Percentiles rank a stretch among this genome's conserved stretches.
Conservation (phyloP, 2,113 vertebrate species). For the Etheostoma spectabile region DNA sequence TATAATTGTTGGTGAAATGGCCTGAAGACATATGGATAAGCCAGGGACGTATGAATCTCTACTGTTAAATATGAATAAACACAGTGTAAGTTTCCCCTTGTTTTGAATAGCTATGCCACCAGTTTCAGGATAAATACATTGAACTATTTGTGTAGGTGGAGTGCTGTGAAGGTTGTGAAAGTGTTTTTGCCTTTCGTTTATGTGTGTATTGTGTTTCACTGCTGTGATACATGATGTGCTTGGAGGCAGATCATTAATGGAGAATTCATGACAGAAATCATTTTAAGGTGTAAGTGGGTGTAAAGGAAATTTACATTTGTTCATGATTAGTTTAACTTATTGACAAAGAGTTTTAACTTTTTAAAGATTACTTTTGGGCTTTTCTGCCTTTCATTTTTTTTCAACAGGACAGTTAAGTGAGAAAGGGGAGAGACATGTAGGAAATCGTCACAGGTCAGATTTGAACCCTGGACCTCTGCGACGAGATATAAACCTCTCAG, state of each 20-base stretch:
- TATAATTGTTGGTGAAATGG: constrained; percentile 27
- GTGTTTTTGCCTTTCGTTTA: constrained; percentile 25
- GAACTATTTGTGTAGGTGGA: constrained; percentile 52
- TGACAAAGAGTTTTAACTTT: background rate
- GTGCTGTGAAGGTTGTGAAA: constrained; percentile 34
- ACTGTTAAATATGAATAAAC: constrained; percentile 28
- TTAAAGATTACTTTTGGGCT: too few relatives aligned
- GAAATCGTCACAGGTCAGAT: too few relatives aligned
- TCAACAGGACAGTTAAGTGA: too few relatives aligned
- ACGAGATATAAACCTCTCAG: too few relatives aligned
- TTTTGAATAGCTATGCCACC: constrained; percentile 35
- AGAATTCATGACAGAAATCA: constrained; percentile 19
- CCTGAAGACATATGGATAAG: constrained; percentile 28
- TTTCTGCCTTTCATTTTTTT: too few relatives aligned
- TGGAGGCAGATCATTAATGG: constrained; percentile 27
- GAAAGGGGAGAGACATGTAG: too few relatives aligned
- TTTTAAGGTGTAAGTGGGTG: constrained; percentile 21
- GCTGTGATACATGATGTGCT: constrained; percentile 23
- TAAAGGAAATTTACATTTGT: constrained; percentile 2
- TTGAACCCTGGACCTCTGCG: too few relatives aligned
- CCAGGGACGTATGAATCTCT: background rate
- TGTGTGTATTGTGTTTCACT: background rate
- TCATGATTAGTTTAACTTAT: constrained; percentile 2
- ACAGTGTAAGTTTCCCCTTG: background rate
- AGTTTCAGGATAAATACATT: constrained; percentile 37